Evolutionary conservation across 2,888 invertebrate species (phyloP).

Genomic region (Synergus japonicus): DNA sequence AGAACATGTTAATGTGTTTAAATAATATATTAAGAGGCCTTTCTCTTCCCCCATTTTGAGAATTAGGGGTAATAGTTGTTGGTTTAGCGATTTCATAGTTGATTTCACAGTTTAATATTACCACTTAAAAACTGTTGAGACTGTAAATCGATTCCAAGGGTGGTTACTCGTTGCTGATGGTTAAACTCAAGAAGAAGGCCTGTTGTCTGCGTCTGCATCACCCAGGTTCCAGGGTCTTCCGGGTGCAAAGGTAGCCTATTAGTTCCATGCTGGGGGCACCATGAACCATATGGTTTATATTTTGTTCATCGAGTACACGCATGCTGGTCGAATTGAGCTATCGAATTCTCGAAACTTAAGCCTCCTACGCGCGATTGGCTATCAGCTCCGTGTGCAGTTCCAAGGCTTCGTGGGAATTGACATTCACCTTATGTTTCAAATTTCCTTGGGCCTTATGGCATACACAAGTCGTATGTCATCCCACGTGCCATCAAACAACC

Average conservation of each 20-base stretch:
- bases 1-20: neutral
- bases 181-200: neutral
- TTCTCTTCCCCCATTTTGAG: too few species aligned
- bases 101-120: conserved; percentile 52
- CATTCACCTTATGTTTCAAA: conserved; percentile 54
- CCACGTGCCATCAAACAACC: conserved; percentile 9
- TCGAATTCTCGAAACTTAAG: conserved; percentile 70
- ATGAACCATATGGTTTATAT: conserved; percentile 53
- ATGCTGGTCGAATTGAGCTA: conserved; percentile 62
- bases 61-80: conserved; percentile 22
- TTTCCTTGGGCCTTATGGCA: conserved; percentile 19
- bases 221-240: conserved; percentile 48
- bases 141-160: conserved; percentile 29
- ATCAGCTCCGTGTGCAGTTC: conserved; percentile 55
- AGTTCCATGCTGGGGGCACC: conserved; percentile 56
- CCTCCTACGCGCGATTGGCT: conserved; percentile 64
- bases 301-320: conserved; percentile 52
- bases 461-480: conserved; percentile 22
- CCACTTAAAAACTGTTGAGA: conserved; percentile 47
- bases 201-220: neutral
- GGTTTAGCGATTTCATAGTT: conserved; percentile 52
- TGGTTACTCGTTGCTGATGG: neutral
- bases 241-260: conserved; percentile 54
- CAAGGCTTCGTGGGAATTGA: conserved; percentile 63
- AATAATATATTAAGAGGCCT: too few species aligned